Conservation (phyloP, 2,113 vertebrate species). For the Callopanchax toddi region DNA sequence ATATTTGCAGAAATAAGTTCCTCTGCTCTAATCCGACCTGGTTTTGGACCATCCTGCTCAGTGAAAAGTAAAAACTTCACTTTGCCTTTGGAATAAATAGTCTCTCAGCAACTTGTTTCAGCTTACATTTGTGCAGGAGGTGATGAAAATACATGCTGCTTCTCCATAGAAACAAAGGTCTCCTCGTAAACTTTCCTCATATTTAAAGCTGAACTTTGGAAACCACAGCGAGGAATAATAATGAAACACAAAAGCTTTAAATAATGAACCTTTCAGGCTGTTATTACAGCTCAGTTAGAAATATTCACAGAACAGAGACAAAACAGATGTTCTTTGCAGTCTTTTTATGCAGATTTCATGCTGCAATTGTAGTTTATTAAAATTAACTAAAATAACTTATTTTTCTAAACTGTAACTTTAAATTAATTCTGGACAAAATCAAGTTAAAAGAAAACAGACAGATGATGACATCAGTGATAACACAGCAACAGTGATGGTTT, state of each 20-base stretch:
- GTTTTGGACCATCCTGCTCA: neutral
- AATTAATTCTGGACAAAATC: no score
- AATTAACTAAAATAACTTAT: no score
- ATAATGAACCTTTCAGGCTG: neutral
- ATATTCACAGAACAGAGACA: neutral
- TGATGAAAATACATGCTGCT: slow-evolving; percentile 15
- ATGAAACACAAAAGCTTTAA: neutral
- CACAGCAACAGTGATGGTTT: no score
- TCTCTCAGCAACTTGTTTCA: neutral
- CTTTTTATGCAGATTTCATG: no score
- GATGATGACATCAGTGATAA: no score
- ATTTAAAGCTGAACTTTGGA: neutral
- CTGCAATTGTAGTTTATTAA: no score
- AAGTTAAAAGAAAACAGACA: no score
- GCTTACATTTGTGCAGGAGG: neutral
- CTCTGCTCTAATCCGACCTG: neutral
- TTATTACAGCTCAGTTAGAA: neutral
- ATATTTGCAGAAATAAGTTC: no score
- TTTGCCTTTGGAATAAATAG: neutral
- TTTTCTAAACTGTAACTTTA: no score
- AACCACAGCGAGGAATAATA: slow-evolving; percentile 15
- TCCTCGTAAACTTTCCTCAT: neutral
- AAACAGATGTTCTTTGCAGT: no score
- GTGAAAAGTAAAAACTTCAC: neutral
- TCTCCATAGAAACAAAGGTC: slow-evolving; percentile 29